phyloP scores from a whole-genome alignment of 2,888 invertebrate genomes.

The Tipula unca region DNA sequence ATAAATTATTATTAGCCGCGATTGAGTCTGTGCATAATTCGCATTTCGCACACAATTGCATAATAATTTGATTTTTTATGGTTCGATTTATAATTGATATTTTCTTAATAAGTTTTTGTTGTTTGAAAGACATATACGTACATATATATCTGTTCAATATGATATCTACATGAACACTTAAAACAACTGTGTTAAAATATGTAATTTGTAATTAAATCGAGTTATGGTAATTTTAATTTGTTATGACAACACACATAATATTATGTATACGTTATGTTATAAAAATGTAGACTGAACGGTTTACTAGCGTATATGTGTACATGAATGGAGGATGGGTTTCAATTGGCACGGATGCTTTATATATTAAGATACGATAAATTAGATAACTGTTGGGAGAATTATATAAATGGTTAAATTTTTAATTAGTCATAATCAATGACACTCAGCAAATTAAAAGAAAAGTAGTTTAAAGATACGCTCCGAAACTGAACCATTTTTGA shows the following conservation, averaged over 20 bases:
- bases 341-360: too few relatives aligned
- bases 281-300: background rate
- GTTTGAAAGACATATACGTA: background rate
- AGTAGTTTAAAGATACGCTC: too few relatives aligned
- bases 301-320: too few relatives aligned
- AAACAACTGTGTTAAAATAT: background rate
- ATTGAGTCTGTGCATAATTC: background rate
- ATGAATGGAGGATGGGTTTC: too few relatives aligned
- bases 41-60: background rate
- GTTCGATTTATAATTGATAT: background rate
- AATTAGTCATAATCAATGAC: too few relatives aligned
- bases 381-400: too few relatives aligned
- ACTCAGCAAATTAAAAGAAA: too few relatives aligned
- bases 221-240: background rate
- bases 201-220: background rate
- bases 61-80: background rate
- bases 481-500: too few relatives aligned
- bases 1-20: background rate
- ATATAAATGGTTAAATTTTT: too few relatives aligned
- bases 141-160: background rate
- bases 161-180: background rate
- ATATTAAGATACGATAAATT: too few relatives aligned
- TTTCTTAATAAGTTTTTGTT: background rate
- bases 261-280: background rate
- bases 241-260: background rate